These are phyloP conservation scores for Phalacrocorax aristotelis DNA, from an alignment of 2,113 vertebrate genomes.

Conservation along the genomic window DNA sequence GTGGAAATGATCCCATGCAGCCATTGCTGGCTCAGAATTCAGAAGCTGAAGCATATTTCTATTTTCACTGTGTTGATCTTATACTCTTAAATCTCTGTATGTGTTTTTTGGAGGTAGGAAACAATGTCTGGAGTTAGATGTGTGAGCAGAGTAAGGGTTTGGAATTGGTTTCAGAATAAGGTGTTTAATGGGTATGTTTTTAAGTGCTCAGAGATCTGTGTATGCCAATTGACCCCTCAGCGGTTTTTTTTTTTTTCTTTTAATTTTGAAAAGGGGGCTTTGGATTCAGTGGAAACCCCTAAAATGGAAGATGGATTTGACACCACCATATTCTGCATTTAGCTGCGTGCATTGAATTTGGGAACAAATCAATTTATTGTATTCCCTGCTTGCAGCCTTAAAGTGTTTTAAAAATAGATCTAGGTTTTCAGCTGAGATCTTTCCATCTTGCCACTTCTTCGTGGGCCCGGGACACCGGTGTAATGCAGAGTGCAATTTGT, in stretches of 20 bases:
- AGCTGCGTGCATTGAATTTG: neutral
- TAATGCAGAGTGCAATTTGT: neutral
- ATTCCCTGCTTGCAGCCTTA: neutral
- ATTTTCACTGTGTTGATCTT: neutral
- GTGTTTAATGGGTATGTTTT: neutral
- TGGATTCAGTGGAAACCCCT: neutral
- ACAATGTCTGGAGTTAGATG: neutral
- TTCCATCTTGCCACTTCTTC: neutral
- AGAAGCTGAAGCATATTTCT: neutral
- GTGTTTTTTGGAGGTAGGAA: neutral
- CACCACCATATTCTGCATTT: neutral
- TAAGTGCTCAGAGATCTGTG: neutral
- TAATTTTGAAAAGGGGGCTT: neutral
- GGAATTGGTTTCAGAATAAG: neutral
- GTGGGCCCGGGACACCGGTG: neutral
- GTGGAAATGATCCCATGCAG: neutral
- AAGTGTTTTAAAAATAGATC: slow-evolving; percentile 5
- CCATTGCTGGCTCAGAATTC: neutral
- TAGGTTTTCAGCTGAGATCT: neutral
- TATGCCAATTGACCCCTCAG: neutral
- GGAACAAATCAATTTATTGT: slow-evolving; percentile 5
- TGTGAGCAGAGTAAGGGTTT: neutral
- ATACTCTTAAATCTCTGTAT: neutral
- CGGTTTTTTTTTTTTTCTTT: neutral
- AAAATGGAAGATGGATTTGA: neutral